Evolutionary conservation across 2,797 vertebrate species (phyloP).

Genomic region (Sylvia borin): DNA sequence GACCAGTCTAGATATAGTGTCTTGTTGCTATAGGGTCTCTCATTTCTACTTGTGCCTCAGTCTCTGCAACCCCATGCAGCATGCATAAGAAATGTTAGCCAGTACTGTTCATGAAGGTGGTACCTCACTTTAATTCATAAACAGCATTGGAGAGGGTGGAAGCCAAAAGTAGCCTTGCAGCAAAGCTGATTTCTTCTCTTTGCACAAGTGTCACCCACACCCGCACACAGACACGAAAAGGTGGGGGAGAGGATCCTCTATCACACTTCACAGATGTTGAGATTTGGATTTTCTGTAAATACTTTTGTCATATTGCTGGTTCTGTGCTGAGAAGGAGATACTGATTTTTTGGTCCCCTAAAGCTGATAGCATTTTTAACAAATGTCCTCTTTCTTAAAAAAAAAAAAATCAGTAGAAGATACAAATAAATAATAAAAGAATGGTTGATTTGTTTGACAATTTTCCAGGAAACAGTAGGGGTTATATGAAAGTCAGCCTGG

Average conservation of each 20-base stretch:
- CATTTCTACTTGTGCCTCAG: not conserved
- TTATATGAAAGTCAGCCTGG: slow-evolving; percentile 29
- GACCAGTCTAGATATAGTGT: not conserved
- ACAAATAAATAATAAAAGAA: slow-evolving; percentile 33
- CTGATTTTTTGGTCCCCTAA: not conserved
- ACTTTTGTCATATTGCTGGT: not conserved
- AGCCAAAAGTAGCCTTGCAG: not conserved
- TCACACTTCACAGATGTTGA: not conserved
- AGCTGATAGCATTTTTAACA: not conserved
- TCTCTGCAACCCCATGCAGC: not conserved
- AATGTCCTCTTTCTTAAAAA: not conserved
- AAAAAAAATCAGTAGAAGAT: not conserved
- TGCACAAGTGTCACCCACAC: not conserved
- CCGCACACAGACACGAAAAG: not conserved
- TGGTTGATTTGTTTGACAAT: slow-evolving; percentile 9
- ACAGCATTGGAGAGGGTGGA: not conserved
- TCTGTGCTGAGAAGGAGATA: not conserved
- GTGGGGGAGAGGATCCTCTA: not conserved
- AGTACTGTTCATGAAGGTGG: not conserved
- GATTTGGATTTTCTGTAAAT: not conserved
- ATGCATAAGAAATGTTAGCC: not conserved
- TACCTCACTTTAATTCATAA: not conserved
- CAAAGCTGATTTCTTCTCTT: not conserved
- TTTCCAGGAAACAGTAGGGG: slow-evolving; percentile 28
- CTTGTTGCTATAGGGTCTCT: not conserved